Conservation (phyloP, 2,113 vertebrate species). For the Crocuta crocuta region DNA sequence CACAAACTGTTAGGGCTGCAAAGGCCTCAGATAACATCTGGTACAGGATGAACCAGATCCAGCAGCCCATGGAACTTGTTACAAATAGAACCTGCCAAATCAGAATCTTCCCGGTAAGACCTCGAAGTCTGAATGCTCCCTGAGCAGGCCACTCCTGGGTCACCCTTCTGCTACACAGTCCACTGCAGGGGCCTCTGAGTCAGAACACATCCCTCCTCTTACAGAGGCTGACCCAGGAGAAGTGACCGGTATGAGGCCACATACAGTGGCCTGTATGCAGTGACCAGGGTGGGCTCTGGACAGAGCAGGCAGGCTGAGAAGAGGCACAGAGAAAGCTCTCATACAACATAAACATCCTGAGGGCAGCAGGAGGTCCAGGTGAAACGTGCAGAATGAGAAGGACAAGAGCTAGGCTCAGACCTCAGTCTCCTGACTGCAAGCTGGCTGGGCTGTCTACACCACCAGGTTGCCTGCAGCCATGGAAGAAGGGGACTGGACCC, state of each 20-base stretch:
- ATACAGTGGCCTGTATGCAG: not conserved
- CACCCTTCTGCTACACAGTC: not conserved
- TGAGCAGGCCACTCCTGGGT: not conserved
- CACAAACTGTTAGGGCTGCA: not conserved
- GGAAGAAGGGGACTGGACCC: not conserved
- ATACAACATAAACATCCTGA: not conserved
- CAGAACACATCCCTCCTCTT: not conserved
- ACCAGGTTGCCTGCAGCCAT: not conserved
- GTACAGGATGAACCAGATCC: not conserved
- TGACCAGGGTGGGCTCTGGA: not conserved
- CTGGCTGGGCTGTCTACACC: rapidly evolving
- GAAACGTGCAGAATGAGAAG: not conserved
- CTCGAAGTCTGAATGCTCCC: not conserved
- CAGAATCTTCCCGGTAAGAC: not conserved
- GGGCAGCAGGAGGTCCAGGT: not conserved
- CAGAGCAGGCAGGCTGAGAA: not conserved
- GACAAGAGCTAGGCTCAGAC: not conserved
- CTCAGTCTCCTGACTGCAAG: not conserved
- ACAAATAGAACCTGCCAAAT: not conserved
- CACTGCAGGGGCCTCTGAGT: not conserved
- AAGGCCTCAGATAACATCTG: not conserved
- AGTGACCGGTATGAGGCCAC: not conserved
- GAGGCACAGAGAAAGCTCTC: not conserved
- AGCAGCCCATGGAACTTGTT: rapidly evolving
- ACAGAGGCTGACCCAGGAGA: not conserved